These are phyloP conservation scores for Sabatieria punctata DNA, from an alignment of 2,888 invertebrate genomes.

Conservation along the genomic window DNA sequence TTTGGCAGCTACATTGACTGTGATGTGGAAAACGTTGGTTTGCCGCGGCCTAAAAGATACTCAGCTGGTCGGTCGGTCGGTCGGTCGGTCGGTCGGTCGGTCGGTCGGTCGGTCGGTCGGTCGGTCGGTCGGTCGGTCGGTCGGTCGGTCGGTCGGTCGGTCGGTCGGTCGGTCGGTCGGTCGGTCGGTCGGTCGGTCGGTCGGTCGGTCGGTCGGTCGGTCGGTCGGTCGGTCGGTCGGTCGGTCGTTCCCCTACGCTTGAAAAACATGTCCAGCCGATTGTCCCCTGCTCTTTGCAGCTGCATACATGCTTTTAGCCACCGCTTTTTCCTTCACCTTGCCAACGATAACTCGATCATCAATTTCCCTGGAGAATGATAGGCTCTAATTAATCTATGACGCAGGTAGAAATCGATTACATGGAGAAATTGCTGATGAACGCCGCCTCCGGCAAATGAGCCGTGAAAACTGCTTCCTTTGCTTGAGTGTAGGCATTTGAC, in stretches of 20 bases:
- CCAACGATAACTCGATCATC: slow-evolving; percentile 21
- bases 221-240: too few relatives aligned
- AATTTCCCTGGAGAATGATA: slow-evolving; percentile 25
- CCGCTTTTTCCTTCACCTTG: slow-evolving; percentile 29
- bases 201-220: too few relatives aligned
- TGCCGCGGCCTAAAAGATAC: too few relatives aligned
- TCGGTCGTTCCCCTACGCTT: slow-evolving; percentile 14
- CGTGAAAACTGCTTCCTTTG: slow-evolving; percentile 47
- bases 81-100: too few relatives aligned
- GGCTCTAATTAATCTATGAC: too few relatives aligned
- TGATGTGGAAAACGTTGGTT: slow-evolving; percentile 49
- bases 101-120: too few relatives aligned
- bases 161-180: too few relatives aligned
- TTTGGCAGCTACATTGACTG: slow-evolving; percentile 48
- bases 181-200: too few relatives aligned
- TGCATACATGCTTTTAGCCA: slow-evolving; percentile 25
- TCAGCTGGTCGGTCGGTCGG: too few relatives aligned
- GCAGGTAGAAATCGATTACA: too few relatives aligned
- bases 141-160: too few relatives aligned
- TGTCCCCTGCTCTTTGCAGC: slow-evolving; percentile 24
- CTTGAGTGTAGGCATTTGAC: slow-evolving; percentile 41
- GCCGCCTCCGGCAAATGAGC: slow-evolving; percentile 53
- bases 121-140: too few relatives aligned
- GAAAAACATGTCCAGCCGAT: slow-evolving; percentile 22
- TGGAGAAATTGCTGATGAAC: slow-evolving; percentile 50